Evolutionary conservation across 1,140 invertebrate species (phyloP).

Genomic region (Zaprionus ghesquierei): DNA sequence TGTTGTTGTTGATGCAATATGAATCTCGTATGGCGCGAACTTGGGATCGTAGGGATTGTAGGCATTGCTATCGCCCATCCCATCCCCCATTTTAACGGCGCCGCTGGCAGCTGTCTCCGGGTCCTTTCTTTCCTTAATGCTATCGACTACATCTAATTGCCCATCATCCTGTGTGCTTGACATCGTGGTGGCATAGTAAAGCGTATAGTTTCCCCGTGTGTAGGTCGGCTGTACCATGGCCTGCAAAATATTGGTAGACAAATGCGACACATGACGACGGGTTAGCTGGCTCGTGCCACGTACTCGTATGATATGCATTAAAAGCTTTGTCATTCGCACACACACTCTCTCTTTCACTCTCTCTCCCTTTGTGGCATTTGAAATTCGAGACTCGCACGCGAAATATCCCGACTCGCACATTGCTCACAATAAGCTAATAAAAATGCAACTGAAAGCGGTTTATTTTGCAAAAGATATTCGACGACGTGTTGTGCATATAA

Average conservation of each 20-base stretch:
- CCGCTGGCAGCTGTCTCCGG: conserved; percentile 6
- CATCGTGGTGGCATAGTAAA: conserved; percentile 77
- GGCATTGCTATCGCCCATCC: conserved; percentile 43
- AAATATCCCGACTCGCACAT: conserved; percentile 54
- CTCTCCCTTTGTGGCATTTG: conserved; percentile 33
- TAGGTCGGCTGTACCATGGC: conserved; percentile 73
- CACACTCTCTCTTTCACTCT: background rate
- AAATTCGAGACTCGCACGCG: conserved; percentile 50
- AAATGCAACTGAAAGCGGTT: conserved; percentile 75
- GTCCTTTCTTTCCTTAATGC: conserved; percentile 61
- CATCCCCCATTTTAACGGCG: conserved; percentile 4
- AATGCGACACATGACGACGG: background rate
- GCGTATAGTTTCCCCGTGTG: conserved; percentile 80
- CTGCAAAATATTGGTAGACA: conserved; percentile 34
- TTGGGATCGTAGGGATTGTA: conserved; percentile 77
- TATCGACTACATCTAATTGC: conserved; percentile 65
- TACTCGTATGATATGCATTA: conserved; percentile 2
- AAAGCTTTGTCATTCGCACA: conserved; percentile 8
- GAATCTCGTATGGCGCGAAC: conserved; percentile 63
- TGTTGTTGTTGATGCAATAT: conserved; percentile 47
- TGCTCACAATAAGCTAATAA: conserved; percentile 71
- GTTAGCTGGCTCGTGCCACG: background rate
- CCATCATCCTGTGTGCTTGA: conserved; percentile 72
- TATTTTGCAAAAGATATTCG: conserved; percentile 68
- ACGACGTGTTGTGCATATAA: conserved; percentile 68